Evolutionary conservation across 2,113 vertebrate genomes (phyloP).

Genomic region (Gadus chalcogrammus): DNA sequence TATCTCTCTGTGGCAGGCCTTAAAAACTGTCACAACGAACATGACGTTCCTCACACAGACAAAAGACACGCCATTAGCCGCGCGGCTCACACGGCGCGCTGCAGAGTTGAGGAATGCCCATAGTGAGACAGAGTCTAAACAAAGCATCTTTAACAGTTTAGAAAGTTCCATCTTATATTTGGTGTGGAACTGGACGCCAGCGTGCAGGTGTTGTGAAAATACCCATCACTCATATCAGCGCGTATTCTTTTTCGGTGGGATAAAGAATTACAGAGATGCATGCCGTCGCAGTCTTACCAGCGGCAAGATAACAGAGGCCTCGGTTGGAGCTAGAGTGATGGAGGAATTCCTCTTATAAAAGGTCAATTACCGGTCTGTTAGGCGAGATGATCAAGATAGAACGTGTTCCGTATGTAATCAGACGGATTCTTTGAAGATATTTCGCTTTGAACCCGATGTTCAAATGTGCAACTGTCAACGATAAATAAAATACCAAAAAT

Average conservation of each 20-base stretch:
- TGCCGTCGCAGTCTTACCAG: slow-evolving; percentile 5
- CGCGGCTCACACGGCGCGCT: neutral
- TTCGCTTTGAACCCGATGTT: too few relatives aligned
- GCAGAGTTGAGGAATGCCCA: neutral
- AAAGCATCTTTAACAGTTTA: slow-evolving; percentile 29
- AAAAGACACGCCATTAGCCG: neutral
- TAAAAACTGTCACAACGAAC: neutral
- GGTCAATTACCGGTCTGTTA: too few relatives aligned
- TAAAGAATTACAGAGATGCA: slow-evolving; percentile 31
- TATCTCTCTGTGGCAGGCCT: neutral
- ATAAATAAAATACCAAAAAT: too few relatives aligned
- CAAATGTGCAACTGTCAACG: too few relatives aligned
- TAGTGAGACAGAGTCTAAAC: slow-evolving; percentile 19
- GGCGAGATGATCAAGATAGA: too few relatives aligned
- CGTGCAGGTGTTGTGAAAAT: neutral
- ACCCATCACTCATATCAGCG: slow-evolving; percentile 9
- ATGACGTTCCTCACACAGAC: neutral
- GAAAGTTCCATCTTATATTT: slow-evolving; percentile 17
- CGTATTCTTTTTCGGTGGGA: slow-evolving; percentile 16
- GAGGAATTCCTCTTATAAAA: neutral
- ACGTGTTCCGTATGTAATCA: too few relatives aligned
- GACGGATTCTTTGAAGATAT: too few relatives aligned
- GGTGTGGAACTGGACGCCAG: neutral
- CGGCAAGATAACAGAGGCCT: slow-evolving; percentile 11
- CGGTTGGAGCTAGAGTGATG: neutral